Conservation (phyloP, 2,888 invertebrate species). For the Nowickia ferox region DNA sequence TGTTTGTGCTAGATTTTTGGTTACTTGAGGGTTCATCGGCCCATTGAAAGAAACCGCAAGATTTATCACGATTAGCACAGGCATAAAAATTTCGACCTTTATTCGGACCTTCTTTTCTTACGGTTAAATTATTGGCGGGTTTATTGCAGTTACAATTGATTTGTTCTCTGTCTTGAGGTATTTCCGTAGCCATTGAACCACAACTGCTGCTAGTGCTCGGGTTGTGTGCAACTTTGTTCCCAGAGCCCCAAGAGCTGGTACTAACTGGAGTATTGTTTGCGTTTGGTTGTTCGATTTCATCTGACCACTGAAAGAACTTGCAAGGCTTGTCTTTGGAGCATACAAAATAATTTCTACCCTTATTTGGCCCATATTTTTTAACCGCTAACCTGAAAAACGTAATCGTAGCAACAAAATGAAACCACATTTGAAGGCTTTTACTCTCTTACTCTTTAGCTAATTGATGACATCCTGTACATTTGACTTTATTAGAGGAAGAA, state of each 20-base stretch:
- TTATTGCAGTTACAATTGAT: conserved; percentile 77
- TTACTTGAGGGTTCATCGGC: conserved; percentile 84
- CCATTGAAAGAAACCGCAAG: conserved; percentile 94
- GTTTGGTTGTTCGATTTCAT: conserved; percentile 77
- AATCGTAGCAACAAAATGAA: neutral
- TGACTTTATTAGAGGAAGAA: conserved; percentile 59
- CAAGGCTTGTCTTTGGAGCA: conserved; percentile 88
- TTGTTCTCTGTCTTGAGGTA: conserved; percentile 28
- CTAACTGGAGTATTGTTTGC: neutral
- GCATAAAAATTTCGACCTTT: conserved; percentile 91
- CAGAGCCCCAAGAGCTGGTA: neutral
- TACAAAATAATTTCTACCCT: conserved; percentile 90
- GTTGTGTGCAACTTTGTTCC: neutral
- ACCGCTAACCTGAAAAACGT: conserved; percentile 86
- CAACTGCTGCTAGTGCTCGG: conserved; percentile 24
- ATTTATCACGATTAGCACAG: conserved; percentile 86
- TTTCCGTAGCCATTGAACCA: neutral
- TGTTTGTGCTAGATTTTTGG: neutral
- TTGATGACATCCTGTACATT: conserved; percentile 80
- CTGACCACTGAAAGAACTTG: conserved; percentile 93
- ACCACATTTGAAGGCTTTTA: neutral
- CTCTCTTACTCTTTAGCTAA: conserved; percentile 75
- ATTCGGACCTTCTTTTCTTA: conserved; percentile 93
- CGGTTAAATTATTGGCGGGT: conserved; percentile 85
- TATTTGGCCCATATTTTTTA: conserved; percentile 92